Evolutionary conservation across 2,888 invertebrate genomes (phyloP), one percentile per base, ranked within the genome.

Genomic region (Quadroppia sp.): DNA sequence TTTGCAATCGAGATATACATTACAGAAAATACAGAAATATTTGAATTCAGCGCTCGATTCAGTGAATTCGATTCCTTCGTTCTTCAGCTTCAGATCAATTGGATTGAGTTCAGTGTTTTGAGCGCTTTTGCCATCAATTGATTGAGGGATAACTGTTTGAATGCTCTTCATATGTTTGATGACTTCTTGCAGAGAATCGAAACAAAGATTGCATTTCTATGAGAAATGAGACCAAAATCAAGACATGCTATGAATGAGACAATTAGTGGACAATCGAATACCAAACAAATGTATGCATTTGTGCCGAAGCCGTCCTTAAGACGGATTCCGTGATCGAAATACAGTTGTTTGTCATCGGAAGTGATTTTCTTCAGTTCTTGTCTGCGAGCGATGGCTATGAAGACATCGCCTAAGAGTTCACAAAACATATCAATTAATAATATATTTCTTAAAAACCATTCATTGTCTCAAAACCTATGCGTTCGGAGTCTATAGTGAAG

Each of bases 261-360:
- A 59, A 7, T 30, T 53, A 53, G 9, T 23, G 23, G 17, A 23
- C 7, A 53, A 53, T 61, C 15, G 2, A 30, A 61, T 61, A 61
- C 61, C 32, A 15, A 61, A 71, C 71, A 71, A 13, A 53, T 32
- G 23, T 50, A 71, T 3, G 71, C 53, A 7, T 81, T 59, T 84
- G 74, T 23, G 45, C 42, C 69, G 40, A 71, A 25, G 6, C 50
- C 71, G 25, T 71, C n/a, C 50, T 71, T 71, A 17, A 71, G 30
- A 23, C 71, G 53, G 17, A 71, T 50, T 25, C 36, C 36, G 32
- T 71, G 71, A 2, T 71, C 36, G 9, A 32, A 23, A 28, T 48
- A 20, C 11, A 4, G n/a, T 28, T 50, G n/a, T 56, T 71, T 71
- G 32, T 50, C 50, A 23, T 20, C 20, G 1, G 20, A 4, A 50